A percentile compares a stretch with the other conserved stretches of the same genome.
Conservation (phyloP, 2,113 vertebrate genomes). For the Rhodinocichla rosea region DNA sequence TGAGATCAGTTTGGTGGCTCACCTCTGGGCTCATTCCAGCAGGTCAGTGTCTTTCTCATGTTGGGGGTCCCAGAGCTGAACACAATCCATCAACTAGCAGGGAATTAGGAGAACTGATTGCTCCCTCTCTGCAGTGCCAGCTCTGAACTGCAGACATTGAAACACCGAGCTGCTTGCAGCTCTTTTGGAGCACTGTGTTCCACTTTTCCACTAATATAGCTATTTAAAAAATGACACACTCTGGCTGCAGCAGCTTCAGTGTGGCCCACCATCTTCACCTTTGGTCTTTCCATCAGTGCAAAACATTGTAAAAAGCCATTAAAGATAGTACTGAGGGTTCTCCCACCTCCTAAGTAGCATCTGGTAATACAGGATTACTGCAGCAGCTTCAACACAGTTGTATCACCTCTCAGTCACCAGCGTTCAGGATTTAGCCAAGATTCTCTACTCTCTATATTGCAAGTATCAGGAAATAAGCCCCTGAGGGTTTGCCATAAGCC, state of each 20-base stretch:
- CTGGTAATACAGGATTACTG: not conserved
- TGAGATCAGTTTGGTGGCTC: not conserved
- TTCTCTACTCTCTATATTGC: not conserved
- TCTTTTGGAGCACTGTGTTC: not conserved
- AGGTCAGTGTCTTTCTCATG: rapidly evolving
- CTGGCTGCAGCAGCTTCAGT: not conserved
- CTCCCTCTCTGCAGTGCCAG: not conserved
- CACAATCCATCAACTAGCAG: not conserved
- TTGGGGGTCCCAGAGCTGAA: not conserved
- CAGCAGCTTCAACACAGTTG: not conserved
- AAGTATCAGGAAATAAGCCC: not conserved
- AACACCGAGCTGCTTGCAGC: not conserved
- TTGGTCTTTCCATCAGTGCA: not conserved
- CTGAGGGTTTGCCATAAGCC: not conserved
- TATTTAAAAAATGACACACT: not conserved
- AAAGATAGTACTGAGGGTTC: not conserved
- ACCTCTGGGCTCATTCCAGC: not conserved
- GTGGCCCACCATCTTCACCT: not conserved
- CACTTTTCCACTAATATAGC: not conserved
- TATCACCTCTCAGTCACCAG: not conserved
- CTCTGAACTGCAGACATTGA: not conserved
- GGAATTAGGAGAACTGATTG: not conserved
- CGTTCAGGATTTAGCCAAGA: not conserved
- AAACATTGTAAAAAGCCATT: not conserved
- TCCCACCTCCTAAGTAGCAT: not conserved